A percentile compares a stretch with the other conserved stretches of the same genome.
Conservation (phyloP, 2,113 vertebrate genomes). For the Podilymbus podiceps region DNA sequence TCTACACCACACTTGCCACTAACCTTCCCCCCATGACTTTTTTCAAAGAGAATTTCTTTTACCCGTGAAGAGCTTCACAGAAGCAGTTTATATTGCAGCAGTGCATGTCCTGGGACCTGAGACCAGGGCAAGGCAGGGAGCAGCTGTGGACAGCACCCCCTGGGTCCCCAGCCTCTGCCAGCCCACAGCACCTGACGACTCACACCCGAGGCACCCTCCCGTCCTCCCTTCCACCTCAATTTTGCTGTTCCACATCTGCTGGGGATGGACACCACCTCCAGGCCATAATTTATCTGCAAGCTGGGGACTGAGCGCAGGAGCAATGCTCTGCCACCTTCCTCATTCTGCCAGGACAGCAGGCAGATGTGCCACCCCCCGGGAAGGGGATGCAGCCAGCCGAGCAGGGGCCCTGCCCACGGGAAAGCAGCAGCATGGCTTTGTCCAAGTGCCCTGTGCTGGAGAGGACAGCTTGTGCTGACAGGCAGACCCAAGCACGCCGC, state of each 20-base stretch:
- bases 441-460: neutral
- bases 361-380: neutral
- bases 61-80: neutral
- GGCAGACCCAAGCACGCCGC: neutral
- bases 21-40: neutral
- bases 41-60: neutral
- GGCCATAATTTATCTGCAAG: neutral
- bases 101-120: rapidly evolving
- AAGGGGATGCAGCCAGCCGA: neutral
- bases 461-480: neutral
- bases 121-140: neutral
- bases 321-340: neutral
- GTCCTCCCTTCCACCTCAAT: neutral
- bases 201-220: neutral
- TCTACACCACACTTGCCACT: rapidly evolving
- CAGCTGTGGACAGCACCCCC: neutral
- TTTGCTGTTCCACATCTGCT: neutral
- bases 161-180: neutral
- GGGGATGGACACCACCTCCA: neutral
- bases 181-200: rapidly evolving
- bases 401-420: neutral
- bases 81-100: neutral
- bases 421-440: neutral
- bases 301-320: neutral
- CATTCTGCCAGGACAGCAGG: neutral